Base-by-base conservation (phyloP, 2,888 invertebrate species). In the Sylvicola cinctus region DNA sequence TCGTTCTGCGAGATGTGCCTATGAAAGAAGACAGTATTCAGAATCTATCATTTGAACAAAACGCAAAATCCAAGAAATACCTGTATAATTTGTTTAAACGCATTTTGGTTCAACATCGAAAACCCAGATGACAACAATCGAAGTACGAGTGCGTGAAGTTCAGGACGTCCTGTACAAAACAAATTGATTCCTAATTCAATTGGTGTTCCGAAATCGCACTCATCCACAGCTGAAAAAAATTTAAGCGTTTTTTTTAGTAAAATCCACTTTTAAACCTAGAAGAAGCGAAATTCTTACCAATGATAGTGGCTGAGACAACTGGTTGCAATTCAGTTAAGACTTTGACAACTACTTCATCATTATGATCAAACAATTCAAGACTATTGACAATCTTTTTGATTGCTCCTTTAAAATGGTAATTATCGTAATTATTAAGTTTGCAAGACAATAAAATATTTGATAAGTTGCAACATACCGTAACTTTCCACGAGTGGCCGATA, bases 131-230 rank as follows among this genome's bases (percentile, higher is more conserved):
- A 62, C 17, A 93, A 58, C 43, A 80, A 63, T 39, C 67, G 67
- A 25, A 68, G 50, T 3, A 74, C 64, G 29, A 68, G 66, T 3
- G 62, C 56, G 50, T 88, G 75, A 13, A 91, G 62, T 39, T 68
- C 63, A 32, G 65, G 59, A 34, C 71, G 54, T 0, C 85, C 83
- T 37, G 73, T 79, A 39, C 72, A 73, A 50, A 93, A 84, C 32
- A 95, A 58, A 53, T 84, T 75, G 42, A 87, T 71, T 0, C 88
- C 93, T 26, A 84, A 61, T 54, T 95, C 93, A 2, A 95, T 55
- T 0, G 87, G 80, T 35, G 87, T 88, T 0, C 91, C 95, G 58
- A 88, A 93, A 54, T 95, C 93, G 49, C 81, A 80, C 54, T 96
- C 95, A 49, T 95, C 95, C 36, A 81, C 74, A 0, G 93, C 95